Evolutionary conservation across 2,113 vertebrate genomes (phyloP).

Genomic region (Pterocles orientalis): DNA sequence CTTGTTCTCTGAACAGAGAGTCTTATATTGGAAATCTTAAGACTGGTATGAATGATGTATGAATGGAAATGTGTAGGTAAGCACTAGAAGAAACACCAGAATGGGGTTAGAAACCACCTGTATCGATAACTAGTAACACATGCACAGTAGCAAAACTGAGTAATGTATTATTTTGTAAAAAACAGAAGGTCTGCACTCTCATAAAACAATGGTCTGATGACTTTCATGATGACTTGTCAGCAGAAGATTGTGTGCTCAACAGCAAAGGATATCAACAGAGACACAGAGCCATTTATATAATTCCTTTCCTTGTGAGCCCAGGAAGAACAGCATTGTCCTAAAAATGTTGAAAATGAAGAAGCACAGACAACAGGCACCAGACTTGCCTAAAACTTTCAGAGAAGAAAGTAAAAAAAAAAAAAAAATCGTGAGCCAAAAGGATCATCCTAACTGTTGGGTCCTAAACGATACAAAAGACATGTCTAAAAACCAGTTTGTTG

Average conservation of each 20-base stretch:
- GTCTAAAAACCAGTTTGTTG: neutral
- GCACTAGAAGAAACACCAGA: neutral
- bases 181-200: neutral
- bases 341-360: neutral
- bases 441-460: neutral
- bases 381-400: neutral
- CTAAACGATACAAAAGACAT: neutral
- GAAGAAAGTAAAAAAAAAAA: neutral
- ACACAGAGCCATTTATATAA: neutral
- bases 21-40: neutral
- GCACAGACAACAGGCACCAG: neutral
- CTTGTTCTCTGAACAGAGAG: neutral
- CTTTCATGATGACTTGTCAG: neutral
- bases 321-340: neutral
- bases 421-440: neutral
- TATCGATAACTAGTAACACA: neutral
- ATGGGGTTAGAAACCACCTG: neutral
- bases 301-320: neutral
- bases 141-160: neutral
- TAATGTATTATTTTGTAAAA: neutral
- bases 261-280: neutral
- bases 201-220: neutral
- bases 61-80: neutral
- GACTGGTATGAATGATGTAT: neutral
- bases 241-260: neutral